A percentile compares a stretch with the other conserved stretches of the same genome.
Evolutionary conservation across 2,113 vertebrate genomes (phyloP).

Genomic region (Oryctolagus cuniculus): DNA sequence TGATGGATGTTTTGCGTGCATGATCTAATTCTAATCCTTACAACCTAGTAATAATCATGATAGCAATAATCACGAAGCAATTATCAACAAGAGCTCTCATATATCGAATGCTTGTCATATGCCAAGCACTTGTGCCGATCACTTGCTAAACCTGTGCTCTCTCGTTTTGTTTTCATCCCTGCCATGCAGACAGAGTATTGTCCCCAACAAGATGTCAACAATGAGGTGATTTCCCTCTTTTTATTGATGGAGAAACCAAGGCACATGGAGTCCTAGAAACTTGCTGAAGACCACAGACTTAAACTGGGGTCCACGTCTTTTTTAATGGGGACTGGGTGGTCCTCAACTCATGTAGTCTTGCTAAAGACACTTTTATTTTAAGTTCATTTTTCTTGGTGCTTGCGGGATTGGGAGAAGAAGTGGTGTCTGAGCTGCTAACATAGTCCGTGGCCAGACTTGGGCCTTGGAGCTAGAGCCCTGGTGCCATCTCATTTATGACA

Average conservation of each 20-base stretch:
- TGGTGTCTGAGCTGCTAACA: background rate
- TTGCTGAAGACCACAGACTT: background rate
- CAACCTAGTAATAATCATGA: background rate
- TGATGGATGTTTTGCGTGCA: background rate
- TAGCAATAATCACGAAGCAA: background rate
- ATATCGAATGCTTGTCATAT: background rate
- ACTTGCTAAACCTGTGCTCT: background rate
- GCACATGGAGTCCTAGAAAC: background rate
- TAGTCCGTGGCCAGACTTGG: accelerated
- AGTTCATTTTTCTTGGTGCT: background rate
- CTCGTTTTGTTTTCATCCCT: background rate
- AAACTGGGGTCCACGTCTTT: background rate
- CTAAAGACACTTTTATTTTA: background rate
- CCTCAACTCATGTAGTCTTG: background rate
- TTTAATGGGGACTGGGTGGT: background rate
- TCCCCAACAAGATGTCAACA: background rate
- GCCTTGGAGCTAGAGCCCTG: background rate
- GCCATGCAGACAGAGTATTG: background rate
- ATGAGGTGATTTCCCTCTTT: background rate
- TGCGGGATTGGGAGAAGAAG: background rate
- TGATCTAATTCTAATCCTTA: background rate
- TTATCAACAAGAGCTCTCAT: background rate
- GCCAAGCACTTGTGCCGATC: background rate
- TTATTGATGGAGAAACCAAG: background rate
- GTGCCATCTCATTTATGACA: background rate